Evolutionary conservation across 1,140 invertebrate species (phyloP).

Genomic region (Papilio polytes): DNA sequence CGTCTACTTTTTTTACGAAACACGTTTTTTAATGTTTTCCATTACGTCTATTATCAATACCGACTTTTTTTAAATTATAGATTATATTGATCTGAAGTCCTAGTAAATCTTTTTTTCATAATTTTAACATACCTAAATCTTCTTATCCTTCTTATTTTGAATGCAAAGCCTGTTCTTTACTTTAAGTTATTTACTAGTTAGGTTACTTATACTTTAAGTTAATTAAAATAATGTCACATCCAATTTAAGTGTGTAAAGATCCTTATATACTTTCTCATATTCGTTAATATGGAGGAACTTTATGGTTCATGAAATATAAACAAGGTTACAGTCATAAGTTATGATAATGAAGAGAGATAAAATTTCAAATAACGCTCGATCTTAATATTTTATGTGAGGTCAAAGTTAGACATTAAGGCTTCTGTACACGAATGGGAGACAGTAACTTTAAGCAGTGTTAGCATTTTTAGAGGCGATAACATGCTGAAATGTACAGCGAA

Average conservation of each 20-base stretch:
- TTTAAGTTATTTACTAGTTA: no score
- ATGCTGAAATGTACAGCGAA: no score
- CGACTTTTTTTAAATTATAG: no score
- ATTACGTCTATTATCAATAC: no score
- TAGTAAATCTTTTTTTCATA: no score
- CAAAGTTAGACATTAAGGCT: neutral
- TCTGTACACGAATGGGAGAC: neutral
- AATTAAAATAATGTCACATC: neutral
- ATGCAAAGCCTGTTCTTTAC: no score
- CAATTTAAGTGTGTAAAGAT: neutral
- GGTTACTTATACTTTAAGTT: neutral
- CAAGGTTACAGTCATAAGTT: neutral
- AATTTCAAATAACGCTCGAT: slow-evolving; percentile 7
- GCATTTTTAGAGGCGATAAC: neutral
- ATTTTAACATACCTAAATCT: no score
- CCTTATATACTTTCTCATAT: neutral
- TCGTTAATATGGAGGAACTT: neutral
- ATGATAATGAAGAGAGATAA: slow-evolving; percentile 19
- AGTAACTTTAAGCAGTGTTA: neutral
- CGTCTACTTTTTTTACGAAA: neutral
- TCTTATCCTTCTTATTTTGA: no score
- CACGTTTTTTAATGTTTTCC: neutral
- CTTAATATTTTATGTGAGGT: slow-evolving; percentile 9
- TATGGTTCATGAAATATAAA: slow-evolving; percentile 11
- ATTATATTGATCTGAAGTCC: neutral